These are phyloP conservation scores for Lucifuga dentata DNA, from an alignment of 2,113 vertebrate species.

Conservation along the genomic window DNA sequence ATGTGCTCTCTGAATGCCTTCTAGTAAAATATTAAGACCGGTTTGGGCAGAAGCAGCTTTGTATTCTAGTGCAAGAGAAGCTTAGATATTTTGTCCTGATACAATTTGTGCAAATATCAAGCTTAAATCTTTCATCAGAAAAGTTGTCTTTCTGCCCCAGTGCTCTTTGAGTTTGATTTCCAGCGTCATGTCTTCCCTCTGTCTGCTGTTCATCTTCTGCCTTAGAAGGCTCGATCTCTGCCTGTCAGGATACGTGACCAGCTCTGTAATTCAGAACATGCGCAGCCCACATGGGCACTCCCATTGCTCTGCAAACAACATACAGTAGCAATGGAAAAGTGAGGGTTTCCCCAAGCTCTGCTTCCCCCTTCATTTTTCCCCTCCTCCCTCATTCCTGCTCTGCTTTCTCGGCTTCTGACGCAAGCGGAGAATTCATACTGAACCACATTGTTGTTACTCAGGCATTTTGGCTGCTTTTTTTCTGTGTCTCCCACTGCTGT, in stretches of 20 bases:
- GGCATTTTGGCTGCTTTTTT: slow-evolving; percentile 16
- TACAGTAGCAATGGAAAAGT: slow-evolving; percentile 2
- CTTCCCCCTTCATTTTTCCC: slow-evolving; percentile 1
- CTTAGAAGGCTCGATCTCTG: slow-evolving; percentile 43
- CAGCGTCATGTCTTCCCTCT: background rate
- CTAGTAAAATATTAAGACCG: background rate
- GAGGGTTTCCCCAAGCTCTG: slow-evolving; percentile 57
- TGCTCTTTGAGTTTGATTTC: slow-evolving; percentile 9
- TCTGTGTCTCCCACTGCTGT: slow-evolving; percentile 29
- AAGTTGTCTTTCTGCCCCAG: background rate
- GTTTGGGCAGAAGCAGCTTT: background rate
- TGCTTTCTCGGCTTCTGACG: slow-evolving; percentile 23
- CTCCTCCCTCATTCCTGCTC: background rate
- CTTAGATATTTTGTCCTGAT: slow-evolving; percentile 10
- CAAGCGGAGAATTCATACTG: slow-evolving; percentile 39
- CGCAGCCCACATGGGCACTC: slow-evolving; percentile 36
- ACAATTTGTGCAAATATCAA: background rate
- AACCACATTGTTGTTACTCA: slow-evolving; percentile 35
- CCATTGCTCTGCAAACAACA: slow-evolving; percentile 15
- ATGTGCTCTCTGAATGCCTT: no score
- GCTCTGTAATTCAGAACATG: slow-evolving; percentile 62
- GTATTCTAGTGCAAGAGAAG: background rate
- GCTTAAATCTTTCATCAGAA: slow-evolving; percentile 34
- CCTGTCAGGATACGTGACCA: slow-evolving; percentile 48
- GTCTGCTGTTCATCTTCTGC: slow-evolving; percentile 19